Base-by-base conservation (phyloP, 2,888 invertebrate species). In the Penaeus monodon region DNA sequence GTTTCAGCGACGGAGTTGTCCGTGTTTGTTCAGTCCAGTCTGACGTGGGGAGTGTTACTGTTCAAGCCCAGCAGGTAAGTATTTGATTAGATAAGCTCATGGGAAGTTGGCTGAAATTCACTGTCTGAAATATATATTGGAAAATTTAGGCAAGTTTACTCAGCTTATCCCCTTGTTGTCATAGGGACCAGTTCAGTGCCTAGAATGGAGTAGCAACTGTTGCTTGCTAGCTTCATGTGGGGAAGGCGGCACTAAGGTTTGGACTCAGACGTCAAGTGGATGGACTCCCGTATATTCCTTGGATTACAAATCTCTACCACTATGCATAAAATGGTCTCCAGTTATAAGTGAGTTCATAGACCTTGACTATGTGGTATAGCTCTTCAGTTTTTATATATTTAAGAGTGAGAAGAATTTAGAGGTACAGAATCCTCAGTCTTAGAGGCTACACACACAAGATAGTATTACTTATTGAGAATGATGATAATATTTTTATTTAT, bases 181-280 rank as follows among this genome's bases (percentile, higher is more conserved):
- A 6, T 85, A 89, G 89, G 89, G 86, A 29, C 84, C 88, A 8
- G 89, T 89, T 38, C 81, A 86, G 29, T 78, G 81, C 44, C 90
- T 94, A 89, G 92, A 93, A 89, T 94, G 94, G 93, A 93, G 94
- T 91, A 93, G 93, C 0, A 92, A 92, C 68, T 94, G 94, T 74
- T 91, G 92, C 73, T 91, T 94, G 74, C 91, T 95, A 83, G 93
- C 94, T 1, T 93, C 94, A 1, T 93, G 93, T 90, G 94, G 94
- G 1, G 92, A 92, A 22, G 93, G 29, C 92, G 93, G 89, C 89
- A 92, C 92, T 86, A 93, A 93, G 90, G 91, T 94, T 44, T 94
- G 94, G 94, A 91, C 78, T 10, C 86, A 84, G 73, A 44, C 81
- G 10, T 38, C 81, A 73, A 84, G 49, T 66, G 83, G 79, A 2